Evolutionary conservation across 2,113 vertebrate genomes (phyloP).

Genomic region (Smithornis capensis): DNA sequence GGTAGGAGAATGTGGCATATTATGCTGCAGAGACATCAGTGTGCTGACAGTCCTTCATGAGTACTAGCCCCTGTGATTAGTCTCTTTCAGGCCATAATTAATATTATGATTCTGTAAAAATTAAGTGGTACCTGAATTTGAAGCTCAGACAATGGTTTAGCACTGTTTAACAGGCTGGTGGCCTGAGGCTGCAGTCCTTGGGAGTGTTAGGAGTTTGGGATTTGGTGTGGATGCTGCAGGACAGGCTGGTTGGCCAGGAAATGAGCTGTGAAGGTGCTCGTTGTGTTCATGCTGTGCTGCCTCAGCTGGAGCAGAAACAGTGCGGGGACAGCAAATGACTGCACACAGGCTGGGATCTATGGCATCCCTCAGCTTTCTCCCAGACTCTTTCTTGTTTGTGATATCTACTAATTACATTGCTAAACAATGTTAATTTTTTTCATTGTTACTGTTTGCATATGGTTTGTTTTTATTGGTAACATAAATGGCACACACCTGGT

Average conservation of each 20-base stretch:
- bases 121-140: not conserved
- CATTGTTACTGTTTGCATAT: not conserved
- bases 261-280: not conserved
- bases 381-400: not conserved
- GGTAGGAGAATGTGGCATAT: not conserved
- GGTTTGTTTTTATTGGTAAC: not conserved
- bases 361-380: not conserved
- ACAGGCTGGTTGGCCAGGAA: not conserved
- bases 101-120: not conserved
- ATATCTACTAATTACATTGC: not conserved
- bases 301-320: not conserved
- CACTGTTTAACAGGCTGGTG: not conserved
- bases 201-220: not conserved
- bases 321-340: not conserved
- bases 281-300: not conserved
- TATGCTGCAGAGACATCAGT: not conserved
- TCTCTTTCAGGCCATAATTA: not conserved
- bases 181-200: not conserved
- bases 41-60: not conserved
- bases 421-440: not conserved
- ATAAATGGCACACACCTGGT: not conserved
- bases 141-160: not conserved
- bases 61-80: not conserved
- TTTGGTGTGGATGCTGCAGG: not conserved
- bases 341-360: not conserved